A percentile compares a stretch with the other conserved stretches of the same genome.
Evolutionary conservation across 2,888 invertebrate genomes (phyloP).

Genomic region (Himalopsyche tibetana): DNA sequence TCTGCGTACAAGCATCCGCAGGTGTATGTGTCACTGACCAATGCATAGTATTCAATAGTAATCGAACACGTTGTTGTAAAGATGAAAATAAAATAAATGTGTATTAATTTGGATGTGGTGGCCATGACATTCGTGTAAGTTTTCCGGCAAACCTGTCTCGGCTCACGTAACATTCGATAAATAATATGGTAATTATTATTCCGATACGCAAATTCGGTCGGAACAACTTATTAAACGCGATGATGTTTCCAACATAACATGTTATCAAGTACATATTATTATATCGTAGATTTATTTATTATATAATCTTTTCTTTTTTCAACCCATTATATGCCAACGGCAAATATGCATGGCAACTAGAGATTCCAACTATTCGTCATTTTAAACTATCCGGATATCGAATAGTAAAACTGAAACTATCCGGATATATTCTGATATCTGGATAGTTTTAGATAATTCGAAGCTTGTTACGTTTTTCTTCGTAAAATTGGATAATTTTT

Average conservation of each 20-base stretch:
- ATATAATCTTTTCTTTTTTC: background rate
- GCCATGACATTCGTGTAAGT: constrained; percentile 12
- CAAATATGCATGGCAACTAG: too few species aligned
- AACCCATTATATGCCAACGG: background rate
- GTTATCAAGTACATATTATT: background rate
- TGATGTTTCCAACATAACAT: background rate
- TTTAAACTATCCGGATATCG: too few species aligned
- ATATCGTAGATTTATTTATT: background rate
- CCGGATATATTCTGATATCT: too few species aligned
- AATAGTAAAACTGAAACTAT: too few species aligned
- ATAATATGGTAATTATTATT: constrained; percentile 8
- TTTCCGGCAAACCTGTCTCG: constrained; percentile 18
- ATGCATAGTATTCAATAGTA: background rate
- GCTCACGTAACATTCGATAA: constrained; percentile 8
- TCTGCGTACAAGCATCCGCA: background rate
- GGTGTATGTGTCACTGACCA: background rate
- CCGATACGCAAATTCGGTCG: background rate
- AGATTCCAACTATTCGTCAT: too few species aligned
- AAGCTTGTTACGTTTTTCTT: too few species aligned
- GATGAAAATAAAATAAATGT: background rate
- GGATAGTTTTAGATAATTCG: too few species aligned
- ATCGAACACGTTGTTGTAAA: background rate
- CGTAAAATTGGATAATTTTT: too few species aligned
- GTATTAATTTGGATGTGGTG: background rate
- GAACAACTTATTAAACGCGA: background rate